Base-by-base conservation (phyloP, 64 coral and sea anemone species). In the Stylophora pistillata region DNA sequence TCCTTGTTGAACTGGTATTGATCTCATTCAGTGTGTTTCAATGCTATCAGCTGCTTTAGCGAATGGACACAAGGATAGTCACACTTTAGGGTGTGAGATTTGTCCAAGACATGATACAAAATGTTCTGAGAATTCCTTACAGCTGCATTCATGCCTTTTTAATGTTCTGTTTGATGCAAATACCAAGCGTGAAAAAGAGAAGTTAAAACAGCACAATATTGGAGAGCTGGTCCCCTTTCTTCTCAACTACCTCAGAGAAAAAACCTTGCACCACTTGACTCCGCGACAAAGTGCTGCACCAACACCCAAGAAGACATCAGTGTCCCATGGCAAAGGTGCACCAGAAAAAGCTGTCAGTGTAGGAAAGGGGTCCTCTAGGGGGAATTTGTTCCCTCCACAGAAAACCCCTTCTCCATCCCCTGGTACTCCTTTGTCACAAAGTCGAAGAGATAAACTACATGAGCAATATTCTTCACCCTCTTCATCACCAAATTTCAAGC, bases 191-290 rank as follows among this genome's bases (percentile, higher is more conserved):
- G 80, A 83, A 62, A 53, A 53, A 4, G 34, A 69, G 68, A 68
- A 52, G 13, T 21, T 83, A 20, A 52, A 66, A 37, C 15, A 69
- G 74, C 21, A 27, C 25, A 90, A 17, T 56, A 58, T 82, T 64
- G n/a, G 93, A 74, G 97, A 95, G 55, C 90, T 99, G 74, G 72
- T 95, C 9, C 87, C 93, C 23, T 99, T 90, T 78, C 91, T 99
- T 78, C 68, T 99, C 20, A 95, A 99, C 56, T 99, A 93, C 55
- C 74, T 99, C 30, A 91, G 93, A 74, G 97, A 99, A 20, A 88
- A 92, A 28, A 86, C 97, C 31, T 89, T 86, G 25, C 92, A 91
- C 23, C 90, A 95, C 73, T 92, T 99, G 26, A 62, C 82, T 15
- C 87, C 55, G 27, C 88, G 93, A 71, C 93, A 95, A 77, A 88